Base-by-base conservation (phyloP, 2,113 vertebrate species). In the Myanophis thanlyinensis region DNA sequence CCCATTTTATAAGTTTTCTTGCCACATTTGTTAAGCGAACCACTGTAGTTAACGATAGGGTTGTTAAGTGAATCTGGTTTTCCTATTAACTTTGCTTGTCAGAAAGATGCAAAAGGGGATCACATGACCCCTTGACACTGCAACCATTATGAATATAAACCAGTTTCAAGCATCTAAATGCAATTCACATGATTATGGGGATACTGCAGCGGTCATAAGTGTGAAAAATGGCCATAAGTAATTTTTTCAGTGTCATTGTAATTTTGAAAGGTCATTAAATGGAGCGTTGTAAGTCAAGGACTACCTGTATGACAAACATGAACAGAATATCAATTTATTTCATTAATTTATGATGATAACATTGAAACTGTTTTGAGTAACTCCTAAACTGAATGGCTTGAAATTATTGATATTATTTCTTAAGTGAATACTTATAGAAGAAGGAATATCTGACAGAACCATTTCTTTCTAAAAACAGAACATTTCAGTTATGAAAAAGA, bases 321-420 rank as follows among this genome's bases (percentile, higher is more conserved):
- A 46, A 53, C 90, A 35, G 93, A 52, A 89, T 90, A 91, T 35
- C 40, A 91, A 85, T 12, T 86, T 91, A 91, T 59, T 46, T 94
- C 93, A 94, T 80, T 89, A 23, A 52, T 92, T 48, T 27, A 80
- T 73, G 91, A 3, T 11, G 47, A 7, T 46, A 85, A 8, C 12
- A 20, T 23, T 46, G 20, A 49, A 27, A 86, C 5, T n/a, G 46
- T 48, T 20, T 85, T 47, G 56, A n/a, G 12, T 30, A 47, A 23
- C 10, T 35, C 46, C 27, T 46, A 59, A 59, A 59, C 20, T 5
- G 25, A 27, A 91, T 59, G 18, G 13, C 22, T 46, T 85, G 51
- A 47, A 56, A 46, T n/a, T 48, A 56, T 47, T 56, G 25, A 48
- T n/a, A 35, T 30, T 40, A 53, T 53, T 49, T 2, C 35, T 80